phyloP scores from a whole-genome alignment of 1,140 invertebrate species.

The Diachasma alloeum region DNA sequence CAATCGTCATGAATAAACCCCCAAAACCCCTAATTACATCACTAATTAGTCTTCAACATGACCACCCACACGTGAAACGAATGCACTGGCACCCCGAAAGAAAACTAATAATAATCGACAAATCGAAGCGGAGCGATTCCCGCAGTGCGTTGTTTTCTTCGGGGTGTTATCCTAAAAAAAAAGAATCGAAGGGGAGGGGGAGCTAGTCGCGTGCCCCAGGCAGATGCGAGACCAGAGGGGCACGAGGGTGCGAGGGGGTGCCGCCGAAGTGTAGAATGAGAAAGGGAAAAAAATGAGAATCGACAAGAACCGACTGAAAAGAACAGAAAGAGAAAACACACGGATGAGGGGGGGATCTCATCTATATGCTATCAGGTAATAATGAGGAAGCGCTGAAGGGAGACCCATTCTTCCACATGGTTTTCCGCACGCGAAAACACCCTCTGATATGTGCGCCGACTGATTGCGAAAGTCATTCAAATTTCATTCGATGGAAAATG shows the following conservation, averaged over 20 bases:
- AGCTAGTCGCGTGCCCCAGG: neutral
- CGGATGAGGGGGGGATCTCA: neutral
- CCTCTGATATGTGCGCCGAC: neutral
- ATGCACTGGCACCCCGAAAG: neutral
- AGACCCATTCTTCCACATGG: neutral
- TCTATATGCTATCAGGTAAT: neutral
- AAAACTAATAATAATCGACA: neutral
- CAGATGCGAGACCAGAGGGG: neutral
- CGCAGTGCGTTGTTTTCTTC: neutral
- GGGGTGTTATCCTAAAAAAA: neutral
- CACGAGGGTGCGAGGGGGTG: neutral
- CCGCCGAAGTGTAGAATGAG: neutral
- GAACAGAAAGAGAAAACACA: neutral
- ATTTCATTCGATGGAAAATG: constrained; percentile 2
- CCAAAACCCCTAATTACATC: too few relatives aligned
- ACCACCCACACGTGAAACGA: neutral
- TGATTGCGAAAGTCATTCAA: constrained; percentile 8
- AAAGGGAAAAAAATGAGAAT: neutral
- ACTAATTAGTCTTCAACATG: too few relatives aligned
- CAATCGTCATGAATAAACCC: too few relatives aligned
- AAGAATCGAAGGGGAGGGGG: neutral
- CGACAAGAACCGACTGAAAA: neutral
- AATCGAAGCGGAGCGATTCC: neutral
- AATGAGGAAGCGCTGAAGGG: neutral
- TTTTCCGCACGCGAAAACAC: neutral